Percentiles rank a stretch among this genome's conserved stretches.
Evolutionary conservation across 64 coral and sea anemone genomes (phyloP).

Genomic region (Platygyra sinensis): DNA sequence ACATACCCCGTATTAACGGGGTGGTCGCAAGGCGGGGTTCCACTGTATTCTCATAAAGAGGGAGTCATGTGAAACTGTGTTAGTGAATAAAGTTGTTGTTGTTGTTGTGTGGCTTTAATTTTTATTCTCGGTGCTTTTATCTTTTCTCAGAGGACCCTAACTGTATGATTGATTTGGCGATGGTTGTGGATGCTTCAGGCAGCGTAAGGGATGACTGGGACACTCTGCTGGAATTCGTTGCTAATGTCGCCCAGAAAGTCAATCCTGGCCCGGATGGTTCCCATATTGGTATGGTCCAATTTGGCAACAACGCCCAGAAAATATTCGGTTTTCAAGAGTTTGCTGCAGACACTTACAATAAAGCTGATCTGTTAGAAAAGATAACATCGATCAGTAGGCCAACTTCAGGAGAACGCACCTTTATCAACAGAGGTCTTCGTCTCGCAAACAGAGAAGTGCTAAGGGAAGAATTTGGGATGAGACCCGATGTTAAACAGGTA

Average conservation of each 20-base stretch:
- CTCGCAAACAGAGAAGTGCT: slow-evolving; percentile 31
- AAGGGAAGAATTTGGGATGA: slow-evolving; percentile 39
- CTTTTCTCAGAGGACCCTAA: slow-evolving; percentile 27
- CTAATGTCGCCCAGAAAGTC: not conserved
- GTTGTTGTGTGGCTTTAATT: not conserved
- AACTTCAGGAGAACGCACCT: not conserved
- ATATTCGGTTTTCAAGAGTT: slow-evolving; percentile 19
- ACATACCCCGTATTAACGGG: no score
- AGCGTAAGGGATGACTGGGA: slow-evolving; percentile 24
- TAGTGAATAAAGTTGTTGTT: not conserved
- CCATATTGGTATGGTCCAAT: slow-evolving; percentile 22
- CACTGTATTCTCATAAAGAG: no score
- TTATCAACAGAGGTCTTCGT: slow-evolving; percentile 60
- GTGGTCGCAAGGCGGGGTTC: no score
- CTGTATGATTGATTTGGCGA: slow-evolving; percentile 20
- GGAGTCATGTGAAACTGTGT: no score
- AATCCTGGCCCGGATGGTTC: not conserved
- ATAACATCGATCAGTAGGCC: not conserved
- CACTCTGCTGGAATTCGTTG: not conserved
- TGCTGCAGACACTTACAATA: not conserved
- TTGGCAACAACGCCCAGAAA: not conserved
- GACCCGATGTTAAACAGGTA: slow-evolving; percentile 57
- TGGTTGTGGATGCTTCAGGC: slow-evolving; percentile 28
- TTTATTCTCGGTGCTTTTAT: not conserved
- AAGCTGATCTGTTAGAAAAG: not conserved